Conservation (phyloP, 1,140 invertebrate genomes). For the Brachionus calyciflorus region DNA sequence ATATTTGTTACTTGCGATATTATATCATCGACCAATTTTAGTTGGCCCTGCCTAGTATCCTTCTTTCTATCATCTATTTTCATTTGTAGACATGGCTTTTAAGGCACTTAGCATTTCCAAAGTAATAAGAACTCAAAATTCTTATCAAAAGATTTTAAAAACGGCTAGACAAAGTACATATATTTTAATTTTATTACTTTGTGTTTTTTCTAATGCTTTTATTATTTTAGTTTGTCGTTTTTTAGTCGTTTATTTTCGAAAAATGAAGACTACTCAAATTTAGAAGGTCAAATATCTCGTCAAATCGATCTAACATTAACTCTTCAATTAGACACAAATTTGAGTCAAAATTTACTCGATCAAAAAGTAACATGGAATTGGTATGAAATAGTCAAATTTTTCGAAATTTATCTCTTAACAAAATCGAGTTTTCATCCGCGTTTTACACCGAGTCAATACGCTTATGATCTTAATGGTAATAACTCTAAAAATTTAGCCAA, state of each 20-base stretch:
- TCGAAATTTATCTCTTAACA: constrained; percentile 10
- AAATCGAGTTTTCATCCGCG: constrained; percentile 13
- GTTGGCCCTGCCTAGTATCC: no score
- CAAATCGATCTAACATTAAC: constrained; percentile 8
- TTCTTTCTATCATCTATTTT: no score
- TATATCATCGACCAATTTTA: no score
- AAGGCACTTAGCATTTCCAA: no score
- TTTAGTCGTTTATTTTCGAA: constrained; percentile 1
- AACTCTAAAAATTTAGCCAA: background rate
- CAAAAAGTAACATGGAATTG: background rate
- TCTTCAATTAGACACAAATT: background rate
- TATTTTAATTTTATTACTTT: no score
- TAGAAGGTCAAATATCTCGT: constrained; percentile 3
- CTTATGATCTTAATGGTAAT: background rate
- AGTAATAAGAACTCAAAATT: no score
- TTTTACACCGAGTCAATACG: background rate
- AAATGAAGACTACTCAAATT: background rate
- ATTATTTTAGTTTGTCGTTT: constrained; percentile 2
- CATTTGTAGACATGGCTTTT: no score
- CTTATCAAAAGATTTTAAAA: no score
- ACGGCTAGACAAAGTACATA: no score
- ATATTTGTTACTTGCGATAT: no score
- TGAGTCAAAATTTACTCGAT: background rate
- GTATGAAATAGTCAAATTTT: background rate
- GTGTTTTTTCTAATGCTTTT: background rate